Conservation (phyloP, 2,888 invertebrate genomes). For the Gandaritis pyraliata region DNA sequence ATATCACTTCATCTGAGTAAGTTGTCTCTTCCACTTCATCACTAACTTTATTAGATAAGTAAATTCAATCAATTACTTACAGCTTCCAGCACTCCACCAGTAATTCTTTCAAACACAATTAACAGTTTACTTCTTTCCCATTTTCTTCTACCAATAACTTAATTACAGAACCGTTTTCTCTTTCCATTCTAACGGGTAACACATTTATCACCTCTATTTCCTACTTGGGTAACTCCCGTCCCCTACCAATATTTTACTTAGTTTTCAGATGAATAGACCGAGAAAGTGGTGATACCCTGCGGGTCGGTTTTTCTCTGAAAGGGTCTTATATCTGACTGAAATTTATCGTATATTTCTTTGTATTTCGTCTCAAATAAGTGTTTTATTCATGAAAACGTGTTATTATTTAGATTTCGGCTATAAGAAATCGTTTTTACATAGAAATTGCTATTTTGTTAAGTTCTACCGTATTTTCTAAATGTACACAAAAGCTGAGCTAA, state of each 20-base stretch:
- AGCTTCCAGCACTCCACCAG: background rate
- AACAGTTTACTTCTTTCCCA: conserved; percentile 26
- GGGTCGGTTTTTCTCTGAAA: background rate
- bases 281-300: background rate
- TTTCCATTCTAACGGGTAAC: conserved; percentile 40
- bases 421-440: too few relatives aligned
- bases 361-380: too few relatives aligned
- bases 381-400: too few relatives aligned
- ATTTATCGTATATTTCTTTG: too few relatives aligned
- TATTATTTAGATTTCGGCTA: too few relatives aligned
- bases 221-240: conserved; percentile 6
- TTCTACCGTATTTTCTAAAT: too few relatives aligned
- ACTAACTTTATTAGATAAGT: background rate
- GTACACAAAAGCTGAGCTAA: background rate
- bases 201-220: conserved; percentile 28
- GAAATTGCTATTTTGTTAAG: too few relatives aligned
- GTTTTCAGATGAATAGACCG: background rate
- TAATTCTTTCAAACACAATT: conserved; percentile 6
- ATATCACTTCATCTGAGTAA: background rate
- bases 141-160: conserved; percentile 24
- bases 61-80: background rate
- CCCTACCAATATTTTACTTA: conserved; percentile 16
- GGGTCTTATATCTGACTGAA: background rate
- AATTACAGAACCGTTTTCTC: conserved; percentile 36
- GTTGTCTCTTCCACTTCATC: background rate